phyloP scores from a whole-genome alignment of 2,888 invertebrate species.

The Dione vanillae region DNA sequence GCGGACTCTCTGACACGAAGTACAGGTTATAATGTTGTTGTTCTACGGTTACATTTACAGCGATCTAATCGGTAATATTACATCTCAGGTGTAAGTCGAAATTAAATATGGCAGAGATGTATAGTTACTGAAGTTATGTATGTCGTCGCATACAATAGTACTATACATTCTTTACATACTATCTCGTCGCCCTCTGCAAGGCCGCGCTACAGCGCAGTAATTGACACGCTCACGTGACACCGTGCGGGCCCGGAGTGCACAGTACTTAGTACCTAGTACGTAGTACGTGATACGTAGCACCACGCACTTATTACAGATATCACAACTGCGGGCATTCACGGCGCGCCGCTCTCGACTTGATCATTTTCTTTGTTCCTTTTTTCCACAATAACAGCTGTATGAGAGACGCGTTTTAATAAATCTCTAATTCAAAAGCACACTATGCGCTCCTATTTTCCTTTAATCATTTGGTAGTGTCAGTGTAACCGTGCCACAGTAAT shows the following conservation, averaged over 20 bases:
- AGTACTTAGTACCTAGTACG: not conserved
- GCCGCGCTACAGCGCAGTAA: not conserved
- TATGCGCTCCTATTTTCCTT: not conserved
- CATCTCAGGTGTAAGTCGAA: too few relatives aligned
- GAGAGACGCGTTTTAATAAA: conserved; percentile 8
- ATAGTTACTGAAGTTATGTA: too few relatives aligned
- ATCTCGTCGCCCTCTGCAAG: not conserved
- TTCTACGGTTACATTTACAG: too few relatives aligned
- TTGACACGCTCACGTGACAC: conserved; percentile 30
- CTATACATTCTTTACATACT: too few relatives aligned
- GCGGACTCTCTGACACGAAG: not conserved
- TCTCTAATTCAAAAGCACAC: not conserved
- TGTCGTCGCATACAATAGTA: too few relatives aligned
- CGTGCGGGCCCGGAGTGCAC: not conserved
- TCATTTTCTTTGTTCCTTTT: conserved; percentile 23
- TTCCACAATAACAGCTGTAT: conserved; percentile 10
- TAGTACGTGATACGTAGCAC: too few relatives aligned
- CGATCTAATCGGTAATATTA: too few relatives aligned
- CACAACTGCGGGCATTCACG: conserved; percentile 12
- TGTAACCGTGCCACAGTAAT: too few relatives aligned
- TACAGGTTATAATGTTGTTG: not conserved
- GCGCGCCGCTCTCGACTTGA: conserved; percentile 11
- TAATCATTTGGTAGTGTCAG: not conserved
- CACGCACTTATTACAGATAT: conserved; percentile 31
- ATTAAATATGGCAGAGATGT: too few relatives aligned